phyloP scores from a whole-genome alignment of 2,888 invertebrate species.

The Ectobius pallidus region DNA sequence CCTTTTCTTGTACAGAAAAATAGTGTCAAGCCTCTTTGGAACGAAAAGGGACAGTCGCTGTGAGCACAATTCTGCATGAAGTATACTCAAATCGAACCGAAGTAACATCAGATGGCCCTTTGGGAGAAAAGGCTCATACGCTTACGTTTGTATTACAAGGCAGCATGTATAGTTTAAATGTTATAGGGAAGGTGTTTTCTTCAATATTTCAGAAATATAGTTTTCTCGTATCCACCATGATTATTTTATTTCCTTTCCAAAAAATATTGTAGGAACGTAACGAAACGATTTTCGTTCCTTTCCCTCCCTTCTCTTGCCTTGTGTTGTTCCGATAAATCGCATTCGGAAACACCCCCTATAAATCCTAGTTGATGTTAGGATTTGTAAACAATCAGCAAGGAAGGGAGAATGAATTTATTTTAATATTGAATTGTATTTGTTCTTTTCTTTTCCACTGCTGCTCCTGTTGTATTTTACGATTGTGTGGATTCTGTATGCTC shows the following conservation, averaged over 20 bases:
- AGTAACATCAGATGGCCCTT: too few relatives aligned
- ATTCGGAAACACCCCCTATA: constrained; percentile 22
- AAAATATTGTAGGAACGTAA: constrained; percentile 22
- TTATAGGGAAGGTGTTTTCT: neutral
- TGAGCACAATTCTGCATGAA: too few relatives aligned
- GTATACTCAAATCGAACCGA: too few relatives aligned
- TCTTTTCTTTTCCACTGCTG: neutral
- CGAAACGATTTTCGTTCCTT: neutral
- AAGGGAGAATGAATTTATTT: constrained; percentile 23
- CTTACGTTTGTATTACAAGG: neutral
- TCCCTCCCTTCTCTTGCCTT: neutral
- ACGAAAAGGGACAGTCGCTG: too few relatives aligned
- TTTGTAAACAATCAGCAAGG: constrained; percentile 27
- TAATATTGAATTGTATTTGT: constrained; percentile 23
- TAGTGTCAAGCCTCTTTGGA: too few relatives aligned
- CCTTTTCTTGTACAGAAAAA: too few relatives aligned
- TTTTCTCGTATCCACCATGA: too few relatives aligned
- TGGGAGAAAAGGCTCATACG: too few relatives aligned
- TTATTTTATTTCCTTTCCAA: constrained; percentile 14
- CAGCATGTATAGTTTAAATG: neutral
- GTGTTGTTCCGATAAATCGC: constrained; percentile 26
- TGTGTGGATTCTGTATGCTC: neutral
- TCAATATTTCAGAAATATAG: neutral
- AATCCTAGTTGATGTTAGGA: constrained; percentile 27
- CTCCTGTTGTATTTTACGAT: constrained; percentile 16